phyloP scores from a whole-genome alignment of 2,888 invertebrate species.

The Zonitis immaculata region DNA sequence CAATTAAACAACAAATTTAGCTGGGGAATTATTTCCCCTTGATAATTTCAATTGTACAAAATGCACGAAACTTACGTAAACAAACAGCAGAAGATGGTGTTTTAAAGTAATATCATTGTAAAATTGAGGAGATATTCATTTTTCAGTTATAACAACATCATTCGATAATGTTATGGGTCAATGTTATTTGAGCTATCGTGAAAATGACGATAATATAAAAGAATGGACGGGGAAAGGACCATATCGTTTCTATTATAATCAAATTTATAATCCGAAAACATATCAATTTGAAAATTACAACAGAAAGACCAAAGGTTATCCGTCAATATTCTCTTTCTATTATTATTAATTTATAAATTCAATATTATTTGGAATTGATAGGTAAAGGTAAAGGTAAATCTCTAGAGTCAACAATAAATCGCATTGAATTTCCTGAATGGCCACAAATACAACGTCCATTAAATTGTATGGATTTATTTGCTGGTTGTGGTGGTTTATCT shows the following conservation, averaged over 20 bases:
- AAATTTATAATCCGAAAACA: conserved; percentile 58
- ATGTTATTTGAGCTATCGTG: conserved; percentile 63
- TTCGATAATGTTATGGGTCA: conserved; percentile 63
- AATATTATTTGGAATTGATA: no score
- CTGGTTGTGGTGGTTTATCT: conserved; percentile 80
- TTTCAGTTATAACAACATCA: conserved; percentile 52
- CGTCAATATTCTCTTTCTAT: no score
- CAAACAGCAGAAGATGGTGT: no score
- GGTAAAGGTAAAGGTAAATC: conserved; percentile 48
- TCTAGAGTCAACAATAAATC: conserved; percentile 25
- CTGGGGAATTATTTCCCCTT: no score
- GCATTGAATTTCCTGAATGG: conserved; percentile 38
- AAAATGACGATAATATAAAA: conserved; percentile 52
- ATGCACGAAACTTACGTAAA: no score
- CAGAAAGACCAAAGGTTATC: no score
- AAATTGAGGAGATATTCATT: no score
- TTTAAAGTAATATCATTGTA: no score
- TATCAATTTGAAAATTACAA: conserved; percentile 55
- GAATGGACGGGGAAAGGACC: conserved; percentile 63
- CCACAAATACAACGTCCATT: conserved; percentile 52
- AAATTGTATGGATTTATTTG: conserved; percentile 73
- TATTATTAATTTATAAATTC: no score
- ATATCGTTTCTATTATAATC: conserved; percentile 68
- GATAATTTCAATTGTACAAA: no score
- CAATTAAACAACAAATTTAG: no score